These are phyloP conservation scores for Clarias magur DNA, from an alignment of 2,113 vertebrate genomes.

Conservation along the genomic window DNA sequence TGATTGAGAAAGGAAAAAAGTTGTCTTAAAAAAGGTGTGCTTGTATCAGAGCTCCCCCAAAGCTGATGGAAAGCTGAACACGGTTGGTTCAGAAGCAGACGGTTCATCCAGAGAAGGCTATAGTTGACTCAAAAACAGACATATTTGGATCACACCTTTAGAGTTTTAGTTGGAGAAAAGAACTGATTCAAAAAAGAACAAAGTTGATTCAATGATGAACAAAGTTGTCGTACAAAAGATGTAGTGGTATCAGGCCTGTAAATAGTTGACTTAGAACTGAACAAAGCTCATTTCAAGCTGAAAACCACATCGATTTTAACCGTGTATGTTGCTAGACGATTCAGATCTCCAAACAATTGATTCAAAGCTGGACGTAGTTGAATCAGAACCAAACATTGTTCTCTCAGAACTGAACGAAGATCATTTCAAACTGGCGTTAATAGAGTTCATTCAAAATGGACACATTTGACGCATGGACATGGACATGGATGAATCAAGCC, in stretches of 20 bases:
- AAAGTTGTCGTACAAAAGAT: background rate
- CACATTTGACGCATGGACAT: background rate
- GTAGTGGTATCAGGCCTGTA: background rate
- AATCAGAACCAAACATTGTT: no score
- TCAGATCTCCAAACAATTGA: background rate
- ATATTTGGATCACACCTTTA: no score
- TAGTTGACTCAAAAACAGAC: no score
- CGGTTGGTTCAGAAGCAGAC: no score
- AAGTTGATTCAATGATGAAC: background rate
- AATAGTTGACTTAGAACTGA: background rate
- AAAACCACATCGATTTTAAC: no score
- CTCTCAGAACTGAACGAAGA: no score
- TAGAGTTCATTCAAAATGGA: background rate
- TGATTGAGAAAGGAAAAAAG: background rate
- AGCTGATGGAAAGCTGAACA: no score
- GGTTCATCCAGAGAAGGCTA: no score
- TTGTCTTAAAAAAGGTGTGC: background rate
- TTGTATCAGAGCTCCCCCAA: no score
- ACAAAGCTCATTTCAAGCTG: background rate
- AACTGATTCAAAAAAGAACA: background rate
- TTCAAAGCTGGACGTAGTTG: background rate
- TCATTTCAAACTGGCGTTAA: no score
- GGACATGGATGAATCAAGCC: background rate
- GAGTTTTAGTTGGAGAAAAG: no score
- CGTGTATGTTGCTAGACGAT: background rate